A percentile compares a stretch with the other conserved stretches of the same genome.
Evolutionary conservation across 1,140 invertebrate species (phyloP).

Genomic region (Nylanderia fulva): DNA sequence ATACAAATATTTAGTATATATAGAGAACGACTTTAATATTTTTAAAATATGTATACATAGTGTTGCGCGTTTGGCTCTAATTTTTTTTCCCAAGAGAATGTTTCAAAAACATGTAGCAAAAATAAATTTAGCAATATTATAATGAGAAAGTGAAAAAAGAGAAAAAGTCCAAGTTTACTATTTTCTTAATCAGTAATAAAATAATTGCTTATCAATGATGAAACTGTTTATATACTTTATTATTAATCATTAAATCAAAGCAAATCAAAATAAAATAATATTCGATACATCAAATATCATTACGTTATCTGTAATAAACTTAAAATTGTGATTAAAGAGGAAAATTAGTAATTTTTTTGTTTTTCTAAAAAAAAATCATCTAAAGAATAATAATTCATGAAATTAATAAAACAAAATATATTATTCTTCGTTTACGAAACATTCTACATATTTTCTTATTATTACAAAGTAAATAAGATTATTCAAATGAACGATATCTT

Average conservation of each 20-base stretch:
- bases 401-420: not conserved
- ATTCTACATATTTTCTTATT: not conserved
- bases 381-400: not conserved
- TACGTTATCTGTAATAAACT: not conserved
- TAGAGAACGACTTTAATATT: not conserved
- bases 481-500: not conserved
- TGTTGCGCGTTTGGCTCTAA: not conserved
- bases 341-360: not conserved
- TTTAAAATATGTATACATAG: not conserved
- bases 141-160: not conserved
- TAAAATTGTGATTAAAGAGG: conserved; percentile 2
- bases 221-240: not conserved
- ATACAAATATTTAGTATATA: not conserved
- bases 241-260: not conserved
- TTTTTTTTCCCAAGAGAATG: not conserved
- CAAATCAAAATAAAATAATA: conserved; percentile 6
- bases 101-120: not conserved
- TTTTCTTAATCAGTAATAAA: not conserved
- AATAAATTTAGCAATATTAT: not conserved
- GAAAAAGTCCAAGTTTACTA: not conserved
- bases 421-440: not conserved
- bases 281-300: not conserved
- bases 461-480: not conserved
- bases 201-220: conserved; percentile 12
- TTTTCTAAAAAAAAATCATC: not conserved